Conservation (phyloP, 2,113 vertebrate species). For the Plecturocebus donacophilus region DNA sequence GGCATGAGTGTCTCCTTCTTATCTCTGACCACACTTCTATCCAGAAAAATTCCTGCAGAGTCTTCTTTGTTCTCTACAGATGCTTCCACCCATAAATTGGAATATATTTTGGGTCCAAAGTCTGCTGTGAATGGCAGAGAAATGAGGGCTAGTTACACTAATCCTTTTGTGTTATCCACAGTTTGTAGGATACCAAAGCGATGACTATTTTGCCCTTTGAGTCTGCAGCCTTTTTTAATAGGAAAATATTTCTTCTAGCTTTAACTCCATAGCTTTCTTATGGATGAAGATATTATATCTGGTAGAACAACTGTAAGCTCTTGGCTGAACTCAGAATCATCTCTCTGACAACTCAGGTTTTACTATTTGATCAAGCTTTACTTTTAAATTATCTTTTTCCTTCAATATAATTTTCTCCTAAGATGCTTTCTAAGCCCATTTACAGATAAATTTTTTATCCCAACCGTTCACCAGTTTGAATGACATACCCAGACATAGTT, state of each 20-base stretch:
- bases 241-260: not conserved
- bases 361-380: not conserved
- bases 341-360: not conserved
- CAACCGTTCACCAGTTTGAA: not conserved
- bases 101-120: not conserved
- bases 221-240: not conserved
- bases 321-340: not conserved
- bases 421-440: not conserved
- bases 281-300: not conserved
- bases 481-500: conserved; percentile 1
- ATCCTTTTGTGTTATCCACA: not conserved
- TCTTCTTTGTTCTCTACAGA: fast-evolving
- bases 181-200: not conserved
- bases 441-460: not conserved
- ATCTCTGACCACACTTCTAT: fast-evolving
- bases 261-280: not conserved
- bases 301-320: not conserved
- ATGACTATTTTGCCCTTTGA: not conserved
- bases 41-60: not conserved
- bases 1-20: not conserved
- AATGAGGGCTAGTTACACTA: not conserved
- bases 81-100: not conserved
- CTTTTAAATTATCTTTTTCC: not conserved
- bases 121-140: not conserved
- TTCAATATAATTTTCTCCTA: conserved; percentile 15